A percentile compares a stretch with the other conserved stretches of the same genome.
These are phyloP conservation scores for Crepidodera aurea DNA, from an alignment of 2,888 invertebrate genomes.

Conservation along the genomic window DNA sequence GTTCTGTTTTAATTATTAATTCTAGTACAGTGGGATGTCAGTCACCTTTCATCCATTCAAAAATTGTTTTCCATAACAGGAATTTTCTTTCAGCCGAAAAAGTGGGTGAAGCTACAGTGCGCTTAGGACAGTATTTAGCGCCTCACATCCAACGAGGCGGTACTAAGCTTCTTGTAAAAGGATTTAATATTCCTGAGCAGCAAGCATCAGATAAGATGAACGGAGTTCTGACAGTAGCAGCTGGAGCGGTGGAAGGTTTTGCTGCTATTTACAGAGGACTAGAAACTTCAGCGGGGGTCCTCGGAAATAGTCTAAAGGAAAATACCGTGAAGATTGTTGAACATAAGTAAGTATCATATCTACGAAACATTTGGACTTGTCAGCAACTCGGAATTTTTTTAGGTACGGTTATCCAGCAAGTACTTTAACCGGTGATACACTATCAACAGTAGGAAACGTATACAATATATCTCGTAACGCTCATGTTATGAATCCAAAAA, in stretches of 20 bases:
- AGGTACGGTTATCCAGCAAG: slow-evolving; percentile 77
- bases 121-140: slow-evolving; percentile 72
- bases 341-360: slow-evolving; percentile 68
- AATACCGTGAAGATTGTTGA: slow-evolving; percentile 79
- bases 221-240: slow-evolving; percentile 71
- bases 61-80: no score
- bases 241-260: slow-evolving; percentile 76
- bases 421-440: slow-evolving; percentile 69
- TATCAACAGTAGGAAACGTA: slow-evolving; percentile 76
- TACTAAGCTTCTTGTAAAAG: slow-evolving; percentile 66
- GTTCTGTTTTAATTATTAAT: no score
- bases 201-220: slow-evolving; percentile 67
- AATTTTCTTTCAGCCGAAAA: slow-evolving; percentile 64
- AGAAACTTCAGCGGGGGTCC: slow-evolving; percentile 73
- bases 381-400: no score
- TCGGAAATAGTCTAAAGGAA: slow-evolving; percentile 71
- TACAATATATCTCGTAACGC: slow-evolving; percentile 72
- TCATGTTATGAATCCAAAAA: slow-evolving; percentile 72
- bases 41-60: no score
- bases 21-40: no score
- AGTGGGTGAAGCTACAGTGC: slow-evolving; percentile 73
- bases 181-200: slow-evolving; percentile 64
- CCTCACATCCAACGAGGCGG: slow-evolving; percentile 74
- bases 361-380: no score
- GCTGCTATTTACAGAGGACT: slow-evolving; percentile 75